A percentile compares a stretch with the other conserved stretches of the same genome.
These are phyloP conservation scores for Centropus unirufus DNA, from an alignment of 2,113 vertebrate species.

Conservation along the genomic window DNA sequence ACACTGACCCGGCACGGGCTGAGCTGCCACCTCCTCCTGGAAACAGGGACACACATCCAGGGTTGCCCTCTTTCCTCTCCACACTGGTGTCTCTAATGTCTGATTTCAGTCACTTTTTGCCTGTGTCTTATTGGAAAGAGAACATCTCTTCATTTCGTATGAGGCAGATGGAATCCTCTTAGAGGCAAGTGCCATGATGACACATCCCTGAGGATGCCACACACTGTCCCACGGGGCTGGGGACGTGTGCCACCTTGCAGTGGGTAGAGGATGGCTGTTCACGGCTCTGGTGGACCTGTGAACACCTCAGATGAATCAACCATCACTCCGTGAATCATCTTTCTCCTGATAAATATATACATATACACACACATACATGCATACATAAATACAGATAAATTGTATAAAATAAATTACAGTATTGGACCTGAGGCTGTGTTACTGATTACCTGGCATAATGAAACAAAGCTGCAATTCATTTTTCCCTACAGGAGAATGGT, in stretches of 20 bases:
- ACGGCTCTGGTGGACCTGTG: not conserved
- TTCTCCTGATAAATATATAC: not conserved
- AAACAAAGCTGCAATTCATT: not conserved
- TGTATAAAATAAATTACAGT: not conserved
- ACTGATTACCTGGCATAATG: not conserved
- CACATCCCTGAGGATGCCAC: not conserved
- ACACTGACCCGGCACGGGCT: rapidly evolving
- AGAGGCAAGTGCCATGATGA: not conserved
- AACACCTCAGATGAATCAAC: not conserved
- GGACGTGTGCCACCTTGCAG: not conserved
- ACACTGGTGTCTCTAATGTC: rapidly evolving
- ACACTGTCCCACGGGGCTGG: rapidly evolving
- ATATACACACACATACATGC: not conserved
- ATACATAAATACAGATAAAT: not conserved
- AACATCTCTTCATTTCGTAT: not conserved
- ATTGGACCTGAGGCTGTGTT: not conserved
- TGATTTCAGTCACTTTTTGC: not conserved
- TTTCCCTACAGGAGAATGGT: not conserved
- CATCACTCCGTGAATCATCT: not conserved
- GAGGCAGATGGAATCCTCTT: not conserved
- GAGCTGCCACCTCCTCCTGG: not conserved
- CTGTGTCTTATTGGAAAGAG: rapidly evolving
- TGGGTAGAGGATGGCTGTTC: not conserved
- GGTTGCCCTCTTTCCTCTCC: not conserved
- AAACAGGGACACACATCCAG: not conserved